Evolutionary conservation across 2,888 invertebrate genomes (phyloP).

Genomic region (Heteromurus nitidus): DNA sequence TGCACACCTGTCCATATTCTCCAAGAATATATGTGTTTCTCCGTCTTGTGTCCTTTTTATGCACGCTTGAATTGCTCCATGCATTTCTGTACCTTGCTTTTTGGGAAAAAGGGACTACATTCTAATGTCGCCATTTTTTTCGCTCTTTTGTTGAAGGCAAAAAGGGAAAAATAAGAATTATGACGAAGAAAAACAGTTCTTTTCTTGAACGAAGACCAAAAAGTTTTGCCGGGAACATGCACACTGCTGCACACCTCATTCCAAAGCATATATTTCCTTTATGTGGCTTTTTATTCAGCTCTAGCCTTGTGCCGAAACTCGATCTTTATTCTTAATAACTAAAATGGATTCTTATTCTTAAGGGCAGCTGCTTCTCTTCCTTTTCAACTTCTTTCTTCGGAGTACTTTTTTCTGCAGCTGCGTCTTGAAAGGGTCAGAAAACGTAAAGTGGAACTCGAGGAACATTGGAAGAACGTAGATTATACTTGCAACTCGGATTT

Average conservation of each 20-base stretch:
- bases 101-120: not conserved
- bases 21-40: not conserved
- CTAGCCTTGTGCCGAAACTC: constrained; percentile 11
- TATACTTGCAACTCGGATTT: too few species aligned
- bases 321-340: not conserved
- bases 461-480: too few species aligned
- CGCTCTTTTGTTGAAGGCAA: not conserved
- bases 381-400: too few species aligned
- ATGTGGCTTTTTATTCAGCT: constrained; percentile 5
- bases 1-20: constrained; percentile 35
- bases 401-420: constrained; percentile 22
- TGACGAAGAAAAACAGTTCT: not conserved
- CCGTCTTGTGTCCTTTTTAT: constrained; percentile 15
- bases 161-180: not conserved
- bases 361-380: constrained; percentile 13
- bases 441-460: too few species aligned
- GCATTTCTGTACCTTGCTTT: too few species aligned
- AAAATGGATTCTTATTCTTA: constrained; percentile 7
- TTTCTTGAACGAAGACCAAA: constrained; percentile 1
- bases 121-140: not conserved
- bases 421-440: too few species aligned
- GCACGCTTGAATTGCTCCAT: constrained; percentile 39
- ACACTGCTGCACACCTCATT: too few species aligned
- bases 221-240: too few species aligned
- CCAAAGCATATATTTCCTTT: too few species aligned